These are phyloP conservation scores for Cochlearius cochlearius DNA, from an alignment of 2,113 vertebrate genomes.

Conservation along the genomic window DNA sequence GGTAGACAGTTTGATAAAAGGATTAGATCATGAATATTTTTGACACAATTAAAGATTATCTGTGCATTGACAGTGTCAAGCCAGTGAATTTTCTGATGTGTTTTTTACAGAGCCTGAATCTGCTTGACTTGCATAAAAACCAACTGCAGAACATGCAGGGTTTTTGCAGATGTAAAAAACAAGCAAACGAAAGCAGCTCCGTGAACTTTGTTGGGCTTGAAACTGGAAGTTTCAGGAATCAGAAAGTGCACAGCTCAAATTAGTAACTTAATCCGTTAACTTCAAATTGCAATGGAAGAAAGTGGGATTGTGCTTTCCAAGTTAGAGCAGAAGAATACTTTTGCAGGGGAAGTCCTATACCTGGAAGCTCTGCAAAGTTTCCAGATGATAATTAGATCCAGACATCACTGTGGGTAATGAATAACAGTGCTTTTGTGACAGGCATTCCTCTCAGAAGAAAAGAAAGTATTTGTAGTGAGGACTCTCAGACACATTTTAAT, in stretches of 20 bases:
- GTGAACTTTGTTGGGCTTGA: neutral
- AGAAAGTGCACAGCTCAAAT: neutral
- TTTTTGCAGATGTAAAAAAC: neutral
- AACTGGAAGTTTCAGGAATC: neutral
- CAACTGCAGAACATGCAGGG: neutral
- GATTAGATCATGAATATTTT: conserved; percentile 84
- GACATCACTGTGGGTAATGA: conserved; percentile 32
- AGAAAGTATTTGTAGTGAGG: neutral
- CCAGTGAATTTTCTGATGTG: conserved; percentile 16
- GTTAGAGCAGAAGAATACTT: neutral
- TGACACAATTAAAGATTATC: conserved; percentile 78
- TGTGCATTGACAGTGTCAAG: conserved; percentile 37
- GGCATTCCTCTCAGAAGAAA: neutral
- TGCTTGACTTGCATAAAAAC: conserved; percentile 7
- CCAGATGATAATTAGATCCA: conserved; percentile 41
- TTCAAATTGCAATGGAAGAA: neutral
- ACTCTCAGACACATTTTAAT: conserved; percentile 45
- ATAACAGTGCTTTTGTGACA: conserved; percentile 38
- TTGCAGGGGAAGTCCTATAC: neutral
- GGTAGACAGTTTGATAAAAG: conserved; percentile 84
- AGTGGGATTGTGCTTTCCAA: neutral
- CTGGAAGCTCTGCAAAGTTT: conserved; percentile 30
- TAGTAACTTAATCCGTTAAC: neutral
- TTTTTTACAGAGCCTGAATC: conserved; percentile 37
- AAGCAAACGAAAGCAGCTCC: neutral